Percentiles rank a stretch among this genome's conserved stretches.
phyloP scores from a whole-genome alignment of 92 coral and sea anemone genomes.

The Zoanthus sociatus region DNA sequence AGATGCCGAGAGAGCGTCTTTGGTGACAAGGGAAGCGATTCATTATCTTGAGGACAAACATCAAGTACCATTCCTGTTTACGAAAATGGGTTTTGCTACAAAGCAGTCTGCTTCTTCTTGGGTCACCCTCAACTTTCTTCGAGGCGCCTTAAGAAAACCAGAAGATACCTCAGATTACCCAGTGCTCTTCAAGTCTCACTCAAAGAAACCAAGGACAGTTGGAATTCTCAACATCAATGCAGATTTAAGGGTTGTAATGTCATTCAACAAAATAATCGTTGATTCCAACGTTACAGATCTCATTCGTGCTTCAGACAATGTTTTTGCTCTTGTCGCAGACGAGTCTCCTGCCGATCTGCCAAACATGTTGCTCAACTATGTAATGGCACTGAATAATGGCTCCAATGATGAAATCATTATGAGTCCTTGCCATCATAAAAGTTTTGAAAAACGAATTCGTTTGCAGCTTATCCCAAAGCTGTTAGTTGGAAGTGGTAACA shows the following conservation, averaged over 20 bases:
- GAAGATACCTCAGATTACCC: no score
- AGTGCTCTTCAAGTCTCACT: neutral
- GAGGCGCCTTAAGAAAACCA: conserved; percentile 18
- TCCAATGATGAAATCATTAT: neutral
- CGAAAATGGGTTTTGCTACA: conserved; percentile 1
- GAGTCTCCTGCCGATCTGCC: conserved; percentile 14
- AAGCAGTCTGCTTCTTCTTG: conserved; percentile 12
- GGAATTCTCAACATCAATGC: conserved; percentile 23
- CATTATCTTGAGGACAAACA: conserved; percentile 21
- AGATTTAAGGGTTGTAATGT: neutral
- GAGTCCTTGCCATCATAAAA: conserved; percentile 31
- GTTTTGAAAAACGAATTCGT: neutral
- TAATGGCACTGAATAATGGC: conserved; percentile 4
- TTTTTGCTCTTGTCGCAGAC: conserved; percentile 28
- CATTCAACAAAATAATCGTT: conserved; percentile 19
- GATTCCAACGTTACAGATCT: conserved; percentile 34
- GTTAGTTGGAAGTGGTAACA: conserved; percentile 22
- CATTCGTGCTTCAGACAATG: conserved; percentile 16
- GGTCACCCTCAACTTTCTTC: conserved; percentile 40
- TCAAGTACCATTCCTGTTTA: conserved; percentile 32
- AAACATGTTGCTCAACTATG: conserved; percentile 8
- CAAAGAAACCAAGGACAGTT: conserved; percentile 13
- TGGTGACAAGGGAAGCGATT: conserved; percentile 1
- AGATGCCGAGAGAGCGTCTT: conserved; percentile 15
- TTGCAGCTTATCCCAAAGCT: conserved; percentile 29